Evolutionary conservation across 2,113 vertebrate species (phyloP).

Genomic region (Sceloporus tristichus): DNA sequence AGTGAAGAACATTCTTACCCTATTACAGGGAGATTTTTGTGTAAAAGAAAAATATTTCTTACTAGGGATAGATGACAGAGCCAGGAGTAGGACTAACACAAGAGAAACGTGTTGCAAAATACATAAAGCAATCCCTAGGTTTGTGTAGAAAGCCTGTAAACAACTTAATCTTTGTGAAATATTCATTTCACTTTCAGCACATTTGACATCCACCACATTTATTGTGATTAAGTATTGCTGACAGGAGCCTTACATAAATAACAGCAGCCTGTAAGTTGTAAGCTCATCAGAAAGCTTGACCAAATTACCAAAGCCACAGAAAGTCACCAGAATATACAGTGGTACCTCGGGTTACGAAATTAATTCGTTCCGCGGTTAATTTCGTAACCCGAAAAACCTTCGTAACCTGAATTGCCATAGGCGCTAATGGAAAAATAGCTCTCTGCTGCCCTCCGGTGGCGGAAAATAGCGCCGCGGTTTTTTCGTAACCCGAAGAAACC

Average conservation of each 20-base stretch:
- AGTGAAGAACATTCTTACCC: background rate
- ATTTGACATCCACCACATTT: background rate
- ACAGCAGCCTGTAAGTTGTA: background rate
- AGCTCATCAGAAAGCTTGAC: background rate
- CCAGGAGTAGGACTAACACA: too few relatives aligned
- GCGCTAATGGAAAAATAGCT: too few relatives aligned
- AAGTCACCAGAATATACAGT: background rate
- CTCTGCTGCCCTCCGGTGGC: too few relatives aligned
- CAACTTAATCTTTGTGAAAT: conserved; percentile 1
- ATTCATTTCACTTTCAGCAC: background rate
- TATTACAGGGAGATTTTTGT: background rate
- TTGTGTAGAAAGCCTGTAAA: background rate
- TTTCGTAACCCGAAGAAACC: too few relatives aligned
- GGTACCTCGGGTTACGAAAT: too few relatives aligned
- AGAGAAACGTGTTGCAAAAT: background rate
- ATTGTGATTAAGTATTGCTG: background rate
- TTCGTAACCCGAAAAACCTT: too few relatives aligned
- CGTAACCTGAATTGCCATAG: too few relatives aligned
- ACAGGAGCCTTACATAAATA: background rate
- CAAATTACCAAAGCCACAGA: background rate
- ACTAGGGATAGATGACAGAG: background rate
- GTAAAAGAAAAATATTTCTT: background rate
- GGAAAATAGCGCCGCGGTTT: too few relatives aligned
- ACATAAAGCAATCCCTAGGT: background rate
- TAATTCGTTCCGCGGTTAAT: too few relatives aligned